phyloP scores from a whole-genome alignment of 2,888 invertebrate species.

The Amphipyra tragopoginis region DNA sequence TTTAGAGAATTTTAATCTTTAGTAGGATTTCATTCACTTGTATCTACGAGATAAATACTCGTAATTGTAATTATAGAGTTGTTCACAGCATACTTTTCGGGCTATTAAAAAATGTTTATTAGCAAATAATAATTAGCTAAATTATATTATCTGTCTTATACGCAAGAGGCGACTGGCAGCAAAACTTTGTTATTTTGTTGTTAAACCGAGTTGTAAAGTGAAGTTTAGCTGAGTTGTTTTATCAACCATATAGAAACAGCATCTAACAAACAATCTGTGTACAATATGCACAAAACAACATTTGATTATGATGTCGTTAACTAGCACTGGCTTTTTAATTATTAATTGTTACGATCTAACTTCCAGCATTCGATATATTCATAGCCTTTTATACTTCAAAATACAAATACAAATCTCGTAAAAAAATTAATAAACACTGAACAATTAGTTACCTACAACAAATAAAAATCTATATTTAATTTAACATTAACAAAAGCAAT shows the following conservation, averaged over 20 bases:
- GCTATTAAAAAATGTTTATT: no score
- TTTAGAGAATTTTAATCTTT: not conserved
- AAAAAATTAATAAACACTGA: no score
- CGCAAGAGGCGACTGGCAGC: conserved; percentile 4
- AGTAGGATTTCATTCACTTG: not conserved
- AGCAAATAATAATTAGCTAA: conserved; percentile 13
- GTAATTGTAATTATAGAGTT: no score
- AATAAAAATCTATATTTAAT: no score
- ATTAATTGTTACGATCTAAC: not conserved
- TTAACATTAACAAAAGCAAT: no score
- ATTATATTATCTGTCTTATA: conserved; percentile 32
- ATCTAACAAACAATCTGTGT: conserved; percentile 31
- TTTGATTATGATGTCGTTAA: conserved; percentile 34
- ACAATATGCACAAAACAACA: conserved; percentile 22
- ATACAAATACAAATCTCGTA: no score
- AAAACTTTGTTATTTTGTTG: conserved; percentile 36
- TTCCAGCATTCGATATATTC: not conserved
- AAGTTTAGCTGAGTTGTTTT: conserved; percentile 36
- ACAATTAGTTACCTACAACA: no score
- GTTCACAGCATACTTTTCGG: not conserved
- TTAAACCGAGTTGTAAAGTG: conserved; percentile 44
- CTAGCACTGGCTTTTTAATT: not conserved
- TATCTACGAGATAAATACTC: no score
- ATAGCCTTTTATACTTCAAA: not conserved
- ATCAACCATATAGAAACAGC: conserved; percentile 39